A percentile compares a stretch with the other conserved stretches of the same genome.
Conservation (phyloP, 2,888 invertebrate species). For the Caenorhabditis auriculariae region DNA sequence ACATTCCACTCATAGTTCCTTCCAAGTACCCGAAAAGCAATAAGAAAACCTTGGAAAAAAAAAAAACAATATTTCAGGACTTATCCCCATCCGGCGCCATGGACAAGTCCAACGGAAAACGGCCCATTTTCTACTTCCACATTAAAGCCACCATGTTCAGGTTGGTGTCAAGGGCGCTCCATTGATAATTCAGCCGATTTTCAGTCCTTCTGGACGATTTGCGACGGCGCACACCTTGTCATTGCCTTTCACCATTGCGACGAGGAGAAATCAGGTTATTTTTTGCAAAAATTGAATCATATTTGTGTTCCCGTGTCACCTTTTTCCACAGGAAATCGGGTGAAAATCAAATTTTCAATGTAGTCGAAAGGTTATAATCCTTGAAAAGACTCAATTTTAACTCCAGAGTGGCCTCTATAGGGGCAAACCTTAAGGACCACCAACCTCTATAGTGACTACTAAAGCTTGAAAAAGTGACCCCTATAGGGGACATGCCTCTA, state of each 20-base stretch:
- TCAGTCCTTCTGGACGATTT: constrained; percentile 52
- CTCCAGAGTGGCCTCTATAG: too few species aligned
- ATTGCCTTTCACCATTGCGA: constrained; percentile 60
- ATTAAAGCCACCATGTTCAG: constrained; percentile 56
- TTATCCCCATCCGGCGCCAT: constrained; percentile 41
- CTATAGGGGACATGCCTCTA: too few species aligned
- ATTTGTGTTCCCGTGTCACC: too few species aligned
- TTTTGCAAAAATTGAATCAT: too few species aligned
- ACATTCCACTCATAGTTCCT: constrained; percentile 49
- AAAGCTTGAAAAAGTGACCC: too few species aligned
- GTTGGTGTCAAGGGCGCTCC: not conserved
- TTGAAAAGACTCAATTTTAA: too few species aligned
- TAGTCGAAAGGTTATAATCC: too few species aligned
- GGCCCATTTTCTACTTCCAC: constrained; percentile 62
- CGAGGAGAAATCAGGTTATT: constrained; percentile 53
- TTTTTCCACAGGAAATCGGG: too few species aligned
- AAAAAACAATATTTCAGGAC: constrained; percentile 27
- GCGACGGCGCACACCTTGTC: constrained; percentile 61
- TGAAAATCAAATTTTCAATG: too few species aligned
- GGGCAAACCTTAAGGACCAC: not conserved
- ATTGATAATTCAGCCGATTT: constrained; percentile 2
- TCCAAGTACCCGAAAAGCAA: too few species aligned
- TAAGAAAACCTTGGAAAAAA: not conserved
- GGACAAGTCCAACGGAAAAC: constrained; percentile 52
- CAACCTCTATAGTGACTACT: too few species aligned